Percentiles rank a stretch among this genome's conserved stretches.
These are phyloP conservation scores for Manacus vitellinus DNA, from an alignment of 2,113 vertebrate species.

Conservation along the genomic window DNA sequence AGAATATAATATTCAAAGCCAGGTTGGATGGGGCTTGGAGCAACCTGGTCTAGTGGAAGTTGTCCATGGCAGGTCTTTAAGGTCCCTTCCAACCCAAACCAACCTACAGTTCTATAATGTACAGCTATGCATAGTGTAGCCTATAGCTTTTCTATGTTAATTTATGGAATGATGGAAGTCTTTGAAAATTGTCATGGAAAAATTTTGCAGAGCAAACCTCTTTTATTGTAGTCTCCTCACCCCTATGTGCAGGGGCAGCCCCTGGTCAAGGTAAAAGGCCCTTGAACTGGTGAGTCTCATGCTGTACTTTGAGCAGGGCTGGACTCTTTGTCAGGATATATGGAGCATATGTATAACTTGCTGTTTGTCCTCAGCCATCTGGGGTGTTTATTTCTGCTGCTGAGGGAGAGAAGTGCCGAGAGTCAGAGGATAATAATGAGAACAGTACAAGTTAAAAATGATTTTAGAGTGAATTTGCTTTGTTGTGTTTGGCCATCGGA, in stretches of 20 bases:
- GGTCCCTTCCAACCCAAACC: background rate
- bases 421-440: background rate
- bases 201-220: background rate
- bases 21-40: background rate
- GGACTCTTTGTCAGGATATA: background rate
- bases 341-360: slow-evolving; percentile 13
- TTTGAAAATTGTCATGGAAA: background rate
- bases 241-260: rapidly evolving
- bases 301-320: background rate
- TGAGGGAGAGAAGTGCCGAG: background rate
- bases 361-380: slow-evolving; percentile 29
- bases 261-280: background rate
- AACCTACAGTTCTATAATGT: background rate
- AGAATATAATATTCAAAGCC: background rate
- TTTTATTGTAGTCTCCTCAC: background rate
- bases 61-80: background rate
- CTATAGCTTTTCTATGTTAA: rapidly evolving
- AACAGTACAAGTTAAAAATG: background rate
- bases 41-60: background rate
- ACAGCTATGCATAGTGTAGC: background rate
- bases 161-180: background rate
- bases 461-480: slow-evolving; percentile 12
- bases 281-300: background rate
- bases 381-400: background rate
- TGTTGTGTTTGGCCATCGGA: background rate